These are phyloP conservation scores for Delichon dasypus DNA, from an alignment of 2,797 vertebrate genomes.

Conservation along the genomic window DNA sequence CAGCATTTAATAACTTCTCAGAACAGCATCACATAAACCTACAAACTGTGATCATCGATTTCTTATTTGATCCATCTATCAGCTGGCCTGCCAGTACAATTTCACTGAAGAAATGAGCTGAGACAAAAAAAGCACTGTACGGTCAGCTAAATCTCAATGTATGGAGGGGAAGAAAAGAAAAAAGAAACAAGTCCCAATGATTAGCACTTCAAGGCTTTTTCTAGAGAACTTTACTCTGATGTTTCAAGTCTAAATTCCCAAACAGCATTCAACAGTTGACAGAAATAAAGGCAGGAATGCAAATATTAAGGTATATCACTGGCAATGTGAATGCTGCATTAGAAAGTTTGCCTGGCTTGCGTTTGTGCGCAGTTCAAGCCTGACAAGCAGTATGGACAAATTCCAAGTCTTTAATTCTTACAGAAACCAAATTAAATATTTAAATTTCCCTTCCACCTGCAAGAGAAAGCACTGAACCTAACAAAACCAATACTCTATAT, in stretches of 20 bases:
- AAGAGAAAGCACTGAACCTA: background rate
- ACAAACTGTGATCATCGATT: accelerated
- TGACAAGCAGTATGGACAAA: background rate
- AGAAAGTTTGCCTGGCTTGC: background rate
- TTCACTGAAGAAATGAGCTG: background rate
- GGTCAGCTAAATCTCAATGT: background rate
- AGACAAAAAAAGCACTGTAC: background rate
- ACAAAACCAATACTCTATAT: background rate
- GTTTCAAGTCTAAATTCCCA: background rate
- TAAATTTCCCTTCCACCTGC: background rate
- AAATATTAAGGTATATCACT: background rate
- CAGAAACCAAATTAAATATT: background rate
- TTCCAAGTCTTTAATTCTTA: background rate
- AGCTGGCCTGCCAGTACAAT: background rate
- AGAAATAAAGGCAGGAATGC: background rate
- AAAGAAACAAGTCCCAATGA: background rate
- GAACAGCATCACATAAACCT: background rate
- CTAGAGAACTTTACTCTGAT: background rate
- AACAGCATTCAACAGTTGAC: background rate
- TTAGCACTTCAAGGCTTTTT: background rate
- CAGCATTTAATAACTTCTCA: background rate
- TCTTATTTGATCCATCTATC: background rate
- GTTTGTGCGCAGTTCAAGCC: background rate
- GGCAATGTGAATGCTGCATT: background rate
- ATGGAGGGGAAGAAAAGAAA: background rate